Conservation (phyloP, 2,888 invertebrate genomes). For the Yponomeuta cagnagella region DNA sequence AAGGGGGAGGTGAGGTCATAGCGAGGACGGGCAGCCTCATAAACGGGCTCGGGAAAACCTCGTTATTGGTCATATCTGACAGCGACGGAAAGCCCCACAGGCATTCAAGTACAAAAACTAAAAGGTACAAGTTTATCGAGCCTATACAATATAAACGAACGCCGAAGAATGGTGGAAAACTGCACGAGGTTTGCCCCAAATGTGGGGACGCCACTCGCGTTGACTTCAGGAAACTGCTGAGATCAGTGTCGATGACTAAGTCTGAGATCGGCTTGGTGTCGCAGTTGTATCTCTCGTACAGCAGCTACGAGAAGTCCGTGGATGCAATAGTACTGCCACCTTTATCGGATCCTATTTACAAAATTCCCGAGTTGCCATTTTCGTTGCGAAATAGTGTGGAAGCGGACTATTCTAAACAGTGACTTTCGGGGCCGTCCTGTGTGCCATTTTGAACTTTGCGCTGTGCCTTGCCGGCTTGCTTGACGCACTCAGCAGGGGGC, state of each 20-base stretch:
- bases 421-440: constrained; percentile 20
- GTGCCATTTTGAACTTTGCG: constrained; percentile 13
- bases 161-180: not conserved
- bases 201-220: constrained; percentile 51
- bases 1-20: constrained; percentile 58
- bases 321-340: constrained; percentile 56
- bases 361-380: constrained; percentile 51
- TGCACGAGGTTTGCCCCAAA: constrained; percentile 41
- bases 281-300: constrained; percentile 52
- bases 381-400: constrained; percentile 48
- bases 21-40: constrained; percentile 36
- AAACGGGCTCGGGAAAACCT: constrained; percentile 32
- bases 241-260: constrained; percentile 51
- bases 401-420: constrained; percentile 41
- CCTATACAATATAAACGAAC: constrained; percentile 47
- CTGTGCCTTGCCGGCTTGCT: not conserved
- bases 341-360: constrained; percentile 57
- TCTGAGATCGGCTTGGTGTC: constrained; percentile 56
- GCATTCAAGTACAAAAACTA: constrained; percentile 30
- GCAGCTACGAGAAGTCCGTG: constrained; percentile 51
- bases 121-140: constrained; percentile 51
- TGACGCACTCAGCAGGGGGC: not conserved
- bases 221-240: constrained; percentile 53
- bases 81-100: constrained; percentile 34
- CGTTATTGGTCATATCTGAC: constrained; percentile 47